A percentile compares a stretch with the other conserved stretches of the same genome.
These are phyloP conservation scores for Pelagia noctiluca DNA, from an alignment of 30 jellyfish, hydroid and myxozoan species.

Conservation along the genomic window DNA sequence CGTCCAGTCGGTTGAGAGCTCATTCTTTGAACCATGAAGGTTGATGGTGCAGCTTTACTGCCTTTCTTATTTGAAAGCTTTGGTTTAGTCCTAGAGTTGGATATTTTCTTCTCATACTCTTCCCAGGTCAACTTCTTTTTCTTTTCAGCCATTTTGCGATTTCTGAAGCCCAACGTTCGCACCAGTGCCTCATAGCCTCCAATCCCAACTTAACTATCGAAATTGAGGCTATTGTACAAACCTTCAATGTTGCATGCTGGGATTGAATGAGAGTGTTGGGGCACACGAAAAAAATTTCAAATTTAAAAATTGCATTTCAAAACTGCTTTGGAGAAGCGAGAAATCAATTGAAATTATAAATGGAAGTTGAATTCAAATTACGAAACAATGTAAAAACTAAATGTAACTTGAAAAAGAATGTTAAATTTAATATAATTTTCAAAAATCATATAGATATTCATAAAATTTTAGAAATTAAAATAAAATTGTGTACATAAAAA, in stretches of 20 bases:
- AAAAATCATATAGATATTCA: too few relatives aligned
- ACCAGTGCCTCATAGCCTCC: neutral
- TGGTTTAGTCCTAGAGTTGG: conserved; percentile 4
- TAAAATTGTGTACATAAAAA: too few relatives aligned
- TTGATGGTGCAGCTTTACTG: conserved; percentile 6
- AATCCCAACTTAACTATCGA: neutral
- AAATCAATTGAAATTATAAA: too few relatives aligned
- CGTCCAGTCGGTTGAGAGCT: conserved; percentile 10
- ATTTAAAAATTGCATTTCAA: neutral
- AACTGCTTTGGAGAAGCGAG: neutral
- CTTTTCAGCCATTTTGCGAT: neutral
- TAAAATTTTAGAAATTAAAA: neutral
- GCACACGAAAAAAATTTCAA: neutral
- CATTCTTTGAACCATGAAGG: neutral
- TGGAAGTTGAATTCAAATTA: too few relatives aligned
- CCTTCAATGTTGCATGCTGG: conserved; percentile 4
- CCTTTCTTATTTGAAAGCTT: conserved; percentile 2
- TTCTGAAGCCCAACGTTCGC: neutral
- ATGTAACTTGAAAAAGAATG: too few relatives aligned
- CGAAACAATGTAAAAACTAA: too few relatives aligned
- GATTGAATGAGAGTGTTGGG: neutral
- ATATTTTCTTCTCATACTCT: neutral
- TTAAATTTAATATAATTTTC: neutral
- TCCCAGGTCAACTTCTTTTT: conserved; percentile 1
- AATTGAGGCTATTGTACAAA: neutral